Base-by-base conservation (phyloP, 2,113 vertebrate genomes). In the Sorex araneus region DNA sequence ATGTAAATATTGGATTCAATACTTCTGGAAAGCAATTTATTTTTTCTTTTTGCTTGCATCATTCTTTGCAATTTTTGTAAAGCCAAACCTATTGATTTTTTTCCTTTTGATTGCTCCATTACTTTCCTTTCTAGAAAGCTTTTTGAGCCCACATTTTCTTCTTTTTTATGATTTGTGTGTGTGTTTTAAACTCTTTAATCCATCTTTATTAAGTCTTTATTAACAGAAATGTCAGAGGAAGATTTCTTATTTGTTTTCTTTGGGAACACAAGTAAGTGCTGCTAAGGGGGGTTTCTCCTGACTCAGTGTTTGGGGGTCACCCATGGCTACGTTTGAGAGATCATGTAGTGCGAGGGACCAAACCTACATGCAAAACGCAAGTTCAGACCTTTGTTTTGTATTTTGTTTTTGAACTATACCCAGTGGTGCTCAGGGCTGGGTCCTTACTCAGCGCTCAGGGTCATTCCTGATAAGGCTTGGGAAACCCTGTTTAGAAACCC, bases 41-140 rank as follows among this genome's bases (percentile, higher is more conserved):
- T 85, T 94, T 87, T 81, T 23, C 36, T 63, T 78, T 84, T 93
- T 84, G 15, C 79, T 93, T 67, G 57, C 19, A 80, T 84, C 50
- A 16, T 15, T 36, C 16, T 34, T n/a, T 57, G 60, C 69, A 30
- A 36, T 47, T 89, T 93, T 91, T 71, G 47, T 71, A 23, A 92
- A 76, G 27, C 71, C 43, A 69, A 45, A 82, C 8, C 2, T 81
- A 63, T 28, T 57, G 50, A 45, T 57, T 43, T 74, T 92, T 85
- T 69, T 81, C 67, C 67, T 91, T 63, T 34, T 79, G 27, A 74
- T 45, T 71, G 81, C 60, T 89, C 21, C 45, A 50, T 83, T 78
- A 54, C 28, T 92, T 76, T 88, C 21, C 78, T 85, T 91, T 60
- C 69, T 77, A 81, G 73, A 86, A 83, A 50, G 16, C 27, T 93